Conservation (phyloP, 2,113 vertebrate species). For the Glaucidium brasilianum region DNA sequence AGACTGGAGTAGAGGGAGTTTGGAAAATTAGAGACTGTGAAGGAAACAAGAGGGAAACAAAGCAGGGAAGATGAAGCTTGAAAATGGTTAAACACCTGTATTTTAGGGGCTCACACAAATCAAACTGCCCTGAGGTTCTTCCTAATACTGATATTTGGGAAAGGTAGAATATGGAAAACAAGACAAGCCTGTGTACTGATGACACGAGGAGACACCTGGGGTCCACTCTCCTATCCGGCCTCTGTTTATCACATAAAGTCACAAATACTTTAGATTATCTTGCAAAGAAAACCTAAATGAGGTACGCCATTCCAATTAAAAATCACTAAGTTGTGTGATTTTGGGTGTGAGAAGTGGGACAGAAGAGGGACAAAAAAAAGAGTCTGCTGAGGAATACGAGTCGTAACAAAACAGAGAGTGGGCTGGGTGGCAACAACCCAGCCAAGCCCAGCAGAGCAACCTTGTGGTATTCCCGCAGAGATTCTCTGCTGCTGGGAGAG, state of each 20-base stretch:
- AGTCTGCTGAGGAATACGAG: rapidly evolving
- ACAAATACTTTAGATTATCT: background rate
- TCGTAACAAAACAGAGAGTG: background rate
- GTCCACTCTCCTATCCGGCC: background rate
- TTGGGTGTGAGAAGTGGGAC: background rate
- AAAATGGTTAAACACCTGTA: background rate
- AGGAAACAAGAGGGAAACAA: background rate
- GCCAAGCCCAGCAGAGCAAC: background rate
- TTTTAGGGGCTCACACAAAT: background rate
- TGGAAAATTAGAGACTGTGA: background rate
- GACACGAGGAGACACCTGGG: background rate
- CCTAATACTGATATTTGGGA: background rate
- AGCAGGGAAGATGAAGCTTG: background rate
- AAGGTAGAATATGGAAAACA: background rate
- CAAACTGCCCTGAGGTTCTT: background rate
- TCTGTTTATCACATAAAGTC: background rate
- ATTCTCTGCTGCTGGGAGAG: background rate
- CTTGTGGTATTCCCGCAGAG: background rate
- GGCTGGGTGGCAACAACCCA: background rate
- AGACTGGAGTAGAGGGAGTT: background rate
- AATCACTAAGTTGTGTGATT: background rate
- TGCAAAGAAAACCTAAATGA: background rate
- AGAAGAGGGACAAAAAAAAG: background rate
- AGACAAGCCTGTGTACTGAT: background rate
- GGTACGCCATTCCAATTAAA: background rate